Percentiles rank a stretch among this genome's conserved stretches.
Evolutionary conservation across 37 sponge, comb jelly and placozoan genomes (phyloP).

Genomic region (Crambe crambe): DNA sequence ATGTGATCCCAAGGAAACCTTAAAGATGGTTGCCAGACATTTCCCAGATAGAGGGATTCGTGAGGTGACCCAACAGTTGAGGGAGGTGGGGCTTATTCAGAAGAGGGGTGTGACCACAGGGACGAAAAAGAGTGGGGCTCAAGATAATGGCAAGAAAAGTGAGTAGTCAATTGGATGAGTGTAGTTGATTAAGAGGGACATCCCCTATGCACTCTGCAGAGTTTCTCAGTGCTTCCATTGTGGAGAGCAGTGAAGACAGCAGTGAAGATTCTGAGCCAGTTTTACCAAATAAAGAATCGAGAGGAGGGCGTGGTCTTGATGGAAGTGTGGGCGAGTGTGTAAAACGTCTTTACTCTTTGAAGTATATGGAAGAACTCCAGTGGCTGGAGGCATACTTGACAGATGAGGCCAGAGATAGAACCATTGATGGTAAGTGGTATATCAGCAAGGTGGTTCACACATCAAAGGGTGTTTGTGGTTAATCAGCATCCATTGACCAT

Average conservation of each 20-base stretch:
- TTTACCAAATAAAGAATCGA: neutral
- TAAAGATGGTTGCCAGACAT: conserved; percentile 2
- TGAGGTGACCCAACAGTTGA: conserved; percentile 30
- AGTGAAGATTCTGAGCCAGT: neutral
- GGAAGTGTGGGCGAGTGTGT: conserved; percentile 22
- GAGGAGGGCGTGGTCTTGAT: neutral
- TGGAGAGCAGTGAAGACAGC: neutral
- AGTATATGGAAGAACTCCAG: conserved; percentile 47
- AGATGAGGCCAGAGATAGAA: conserved; percentile 82
- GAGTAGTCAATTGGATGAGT: neutral
- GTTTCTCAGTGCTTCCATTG: conserved; percentile 12
- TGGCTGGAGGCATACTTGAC: conserved; percentile 77
- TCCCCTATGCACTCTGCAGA: no score
- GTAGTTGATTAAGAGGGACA: no score
- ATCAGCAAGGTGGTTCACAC: no score
- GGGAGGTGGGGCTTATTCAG: conserved; percentile 12
- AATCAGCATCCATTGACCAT: no score
- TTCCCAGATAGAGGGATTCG: conserved; percentile 50
- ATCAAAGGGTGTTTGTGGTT: no score
- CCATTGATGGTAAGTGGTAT: conserved; percentile 67
- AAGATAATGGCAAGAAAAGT: neutral
- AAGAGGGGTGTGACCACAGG: neutral
- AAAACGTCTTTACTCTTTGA: neutral
- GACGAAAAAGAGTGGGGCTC: neutral
- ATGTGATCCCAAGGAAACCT: conserved; percentile 11